Evolutionary conservation across 2,888 invertebrate species (phyloP).

Genomic region (Patella pellucida): DNA sequence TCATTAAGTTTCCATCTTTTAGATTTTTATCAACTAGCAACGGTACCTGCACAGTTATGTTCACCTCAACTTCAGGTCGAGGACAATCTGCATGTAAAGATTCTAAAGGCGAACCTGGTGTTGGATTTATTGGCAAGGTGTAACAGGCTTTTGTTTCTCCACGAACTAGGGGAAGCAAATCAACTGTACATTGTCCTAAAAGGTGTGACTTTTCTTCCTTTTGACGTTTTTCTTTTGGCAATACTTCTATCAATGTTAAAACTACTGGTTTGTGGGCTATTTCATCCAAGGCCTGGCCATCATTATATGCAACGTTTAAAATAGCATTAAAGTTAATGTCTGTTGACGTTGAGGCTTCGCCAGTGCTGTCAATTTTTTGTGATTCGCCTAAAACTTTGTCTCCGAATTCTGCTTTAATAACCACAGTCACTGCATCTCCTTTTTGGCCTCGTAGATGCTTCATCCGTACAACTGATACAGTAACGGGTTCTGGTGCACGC

Average conservation of each 20-base stretch:
- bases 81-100: constrained; percentile 18
- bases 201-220: constrained; percentile 69
- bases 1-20: constrained; percentile 63
- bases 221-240: constrained; percentile 70
- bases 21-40: constrained; percentile 57
- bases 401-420: constrained; percentile 68
- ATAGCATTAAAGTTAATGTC: constrained; percentile 66
- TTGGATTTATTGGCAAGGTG: constrained; percentile 56
- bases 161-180: constrained; percentile 65
- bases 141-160: constrained; percentile 60
- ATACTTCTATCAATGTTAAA: constrained; percentile 69
- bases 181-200: constrained; percentile 69
- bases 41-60: constrained; percentile 63
- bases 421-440: constrained; percentile 62
- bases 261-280: constrained; percentile 68
- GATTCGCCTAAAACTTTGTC: constrained; percentile 68
- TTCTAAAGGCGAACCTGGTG: constrained; percentile 67
- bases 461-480: constrained; percentile 56
- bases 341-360: constrained; percentile 50
- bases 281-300: constrained; percentile 66
- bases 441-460: constrained; percentile 38
- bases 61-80: constrained; percentile 64
- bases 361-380: constrained; percentile 66
- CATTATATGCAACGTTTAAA: constrained; percentile 64
- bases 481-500: constrained; percentile 64